Conservation (phyloP, 2,888 invertebrate genomes). For the Rhodophaea formosa region DNA sequence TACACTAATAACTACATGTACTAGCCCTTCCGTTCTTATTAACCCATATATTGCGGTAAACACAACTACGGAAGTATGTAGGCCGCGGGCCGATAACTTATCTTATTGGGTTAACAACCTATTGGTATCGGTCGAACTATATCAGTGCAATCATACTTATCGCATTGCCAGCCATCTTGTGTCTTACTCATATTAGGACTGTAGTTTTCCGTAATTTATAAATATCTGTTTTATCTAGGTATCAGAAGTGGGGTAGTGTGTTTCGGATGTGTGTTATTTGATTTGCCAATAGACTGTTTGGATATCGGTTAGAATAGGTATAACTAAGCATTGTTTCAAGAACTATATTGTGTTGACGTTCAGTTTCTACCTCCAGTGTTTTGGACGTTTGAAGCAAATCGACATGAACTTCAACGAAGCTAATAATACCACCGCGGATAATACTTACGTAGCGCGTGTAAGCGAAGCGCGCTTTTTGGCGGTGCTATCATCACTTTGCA, state of each 20-base stretch:
- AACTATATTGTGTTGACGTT: no score
- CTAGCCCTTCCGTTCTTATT: slow-evolving; percentile 4
- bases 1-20: background rate
- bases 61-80: slow-evolving; percentile 70
- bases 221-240: background rate
- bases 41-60: slow-evolving; percentile 21
- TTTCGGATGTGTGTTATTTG: background rate
- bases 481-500: no score
- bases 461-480: no score
- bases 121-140: slow-evolving; percentile 59
- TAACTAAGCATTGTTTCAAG: no score
- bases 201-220: background rate
- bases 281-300: background rate
- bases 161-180: slow-evolving; percentile 46
- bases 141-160: slow-evolving; percentile 68
- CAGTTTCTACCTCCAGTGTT: no score
- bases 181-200: background rate
- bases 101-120: slow-evolving; percentile 78
- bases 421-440: no score
- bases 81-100: slow-evolving; percentile 71
- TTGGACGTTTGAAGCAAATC: no score
- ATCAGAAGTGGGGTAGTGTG: background rate
- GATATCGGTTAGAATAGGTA: no score
- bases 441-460: no score
- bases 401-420: no score